Base-by-base conservation (phyloP, 2,113 vertebrate species). In the Orthonyx spaldingii region DNA sequence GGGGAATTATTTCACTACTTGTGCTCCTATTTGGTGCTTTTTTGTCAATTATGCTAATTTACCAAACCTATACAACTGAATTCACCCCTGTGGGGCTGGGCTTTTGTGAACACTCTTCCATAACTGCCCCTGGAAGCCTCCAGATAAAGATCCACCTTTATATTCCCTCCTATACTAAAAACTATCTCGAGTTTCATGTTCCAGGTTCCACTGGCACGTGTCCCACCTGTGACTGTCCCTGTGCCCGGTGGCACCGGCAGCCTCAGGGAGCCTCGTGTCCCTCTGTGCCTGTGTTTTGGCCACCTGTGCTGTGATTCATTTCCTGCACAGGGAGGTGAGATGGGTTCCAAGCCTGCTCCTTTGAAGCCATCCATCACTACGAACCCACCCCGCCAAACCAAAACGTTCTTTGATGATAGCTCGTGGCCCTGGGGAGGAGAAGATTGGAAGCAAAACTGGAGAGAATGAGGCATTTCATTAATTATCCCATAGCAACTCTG, bases 401-500 rank as follows among this genome's bases (percentile, higher is more conserved):
- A 64, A 59, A 35, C 15, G 49, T 75, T 94, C 60, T 69, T 87
- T 93, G 94, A 28, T 90, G 90, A 95, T 71, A 33, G 26, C 80
- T 97, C n/a, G 32, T 11, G 88, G 65, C 93, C 61, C 90, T 78
- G 72, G 76, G 83, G 88, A 81, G 60, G 72, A 53, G 91, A 39
- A 57, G 59, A 15, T 20, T 96, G 96, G 92, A 95, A 84, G 69
- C 63, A 56, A 92, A 92, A 75, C 28, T 61, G 93, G 90, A 95
- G 83, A 82, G 65, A 90, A 82, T 93, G 92, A 97, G 84, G 82
- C 61, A 20, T 65, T 76, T 30, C 46, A 82, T 91, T 87, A 95
- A 96, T 96, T 92, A 89, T 64, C 84, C 93, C 88, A 87, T 37
- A 94, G 83, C 84, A 93, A 84, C 93, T 93, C 37, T 47, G 90